Evolutionary conservation across 1,140 invertebrate genomes (phyloP).

Genomic region (Delia radicum): DNA sequence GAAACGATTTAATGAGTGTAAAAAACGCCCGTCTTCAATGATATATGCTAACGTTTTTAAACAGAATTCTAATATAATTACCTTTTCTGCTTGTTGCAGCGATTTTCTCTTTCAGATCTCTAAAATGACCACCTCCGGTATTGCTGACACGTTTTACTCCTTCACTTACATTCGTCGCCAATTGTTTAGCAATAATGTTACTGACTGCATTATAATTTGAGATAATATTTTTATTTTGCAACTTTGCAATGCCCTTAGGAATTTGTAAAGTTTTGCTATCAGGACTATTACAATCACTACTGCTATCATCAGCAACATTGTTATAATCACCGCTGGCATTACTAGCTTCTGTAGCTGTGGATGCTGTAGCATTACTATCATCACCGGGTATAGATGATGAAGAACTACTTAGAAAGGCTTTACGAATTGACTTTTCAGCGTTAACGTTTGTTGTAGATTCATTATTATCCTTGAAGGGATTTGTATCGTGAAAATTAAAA

Average conservation of each 20-base stretch:
- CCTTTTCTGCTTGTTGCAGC: slow-evolving; percentile 52
- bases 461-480: slow-evolving; percentile 50
- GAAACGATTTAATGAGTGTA: no score
- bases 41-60: no score
- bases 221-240: slow-evolving; percentile 45
- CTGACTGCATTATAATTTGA: slow-evolving; percentile 41
- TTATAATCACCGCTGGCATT: not conserved
- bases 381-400: slow-evolving; percentile 20
- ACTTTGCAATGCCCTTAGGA: slow-evolving; percentile 32
- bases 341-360: slow-evolving; percentile 4
- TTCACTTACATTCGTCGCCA: slow-evolving; percentile 43
- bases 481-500: slow-evolving; percentile 45
- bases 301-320: not conserved
- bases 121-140: slow-evolving; percentile 57
- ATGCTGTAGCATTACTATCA: slow-evolving; percentile 33
- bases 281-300: not conserved
- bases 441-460: not conserved
- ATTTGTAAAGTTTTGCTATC: slow-evolving; percentile 4
- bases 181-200: slow-evolving; percentile 52
- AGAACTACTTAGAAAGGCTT: not conserved
- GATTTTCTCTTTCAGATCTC: slow-evolving; percentile 60
- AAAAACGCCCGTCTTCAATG: no score
- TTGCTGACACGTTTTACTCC: slow-evolving; percentile 45
- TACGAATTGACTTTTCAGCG: not conserved
- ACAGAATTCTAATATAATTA: not conserved